Evolutionary conservation across 2,888 invertebrate genomes (phyloP).

Genomic region (Nomada hirtipes): DNA sequence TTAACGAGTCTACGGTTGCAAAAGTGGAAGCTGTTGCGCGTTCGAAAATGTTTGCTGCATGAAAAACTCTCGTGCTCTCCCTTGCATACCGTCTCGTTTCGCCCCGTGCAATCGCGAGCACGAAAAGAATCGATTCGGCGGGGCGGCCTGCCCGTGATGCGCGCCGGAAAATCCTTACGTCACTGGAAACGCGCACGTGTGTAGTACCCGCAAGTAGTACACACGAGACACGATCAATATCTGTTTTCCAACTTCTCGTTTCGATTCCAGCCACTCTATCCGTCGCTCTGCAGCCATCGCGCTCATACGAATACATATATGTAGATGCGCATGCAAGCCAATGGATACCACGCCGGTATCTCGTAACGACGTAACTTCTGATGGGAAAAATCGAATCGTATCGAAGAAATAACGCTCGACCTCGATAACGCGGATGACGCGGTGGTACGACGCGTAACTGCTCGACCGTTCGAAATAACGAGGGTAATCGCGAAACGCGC

Average conservation of each 20-base stretch:
- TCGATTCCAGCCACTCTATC: constrained; percentile 74
- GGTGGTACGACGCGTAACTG: constrained; percentile 31
- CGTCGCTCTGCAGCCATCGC: constrained; percentile 37
- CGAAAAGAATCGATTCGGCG: neutral
- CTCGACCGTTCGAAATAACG: constrained; percentile 29
- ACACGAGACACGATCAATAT: constrained; percentile 76
- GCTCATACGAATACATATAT: constrained; percentile 2
- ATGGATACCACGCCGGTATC: constrained; percentile 6
- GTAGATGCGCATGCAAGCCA: neutral
- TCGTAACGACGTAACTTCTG: constrained; percentile 42
- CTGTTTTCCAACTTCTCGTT: constrained; percentile 79
- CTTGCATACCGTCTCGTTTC: constrained; percentile 3
- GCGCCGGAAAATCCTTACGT: constrained; percentile 43
- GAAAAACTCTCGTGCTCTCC: neutral
- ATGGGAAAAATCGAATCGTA: constrained; percentile 47
- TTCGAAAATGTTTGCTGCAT: neutral
- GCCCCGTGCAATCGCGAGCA: neutral
- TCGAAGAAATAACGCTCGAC: constrained; percentile 31
- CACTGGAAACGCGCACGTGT: constrained; percentile 55
- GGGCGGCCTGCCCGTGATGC: constrained; percentile 11
- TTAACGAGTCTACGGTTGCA: neutral
- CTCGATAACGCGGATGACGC: constrained; percentile 33
- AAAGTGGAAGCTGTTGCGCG: neutral
- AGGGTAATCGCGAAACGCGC: constrained; percentile 25
- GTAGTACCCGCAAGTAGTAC: constrained; percentile 49